These are phyloP conservation scores for Microtus richardsoni DNA, from an alignment of 2,113 vertebrate genomes.

Conservation along the genomic window DNA sequence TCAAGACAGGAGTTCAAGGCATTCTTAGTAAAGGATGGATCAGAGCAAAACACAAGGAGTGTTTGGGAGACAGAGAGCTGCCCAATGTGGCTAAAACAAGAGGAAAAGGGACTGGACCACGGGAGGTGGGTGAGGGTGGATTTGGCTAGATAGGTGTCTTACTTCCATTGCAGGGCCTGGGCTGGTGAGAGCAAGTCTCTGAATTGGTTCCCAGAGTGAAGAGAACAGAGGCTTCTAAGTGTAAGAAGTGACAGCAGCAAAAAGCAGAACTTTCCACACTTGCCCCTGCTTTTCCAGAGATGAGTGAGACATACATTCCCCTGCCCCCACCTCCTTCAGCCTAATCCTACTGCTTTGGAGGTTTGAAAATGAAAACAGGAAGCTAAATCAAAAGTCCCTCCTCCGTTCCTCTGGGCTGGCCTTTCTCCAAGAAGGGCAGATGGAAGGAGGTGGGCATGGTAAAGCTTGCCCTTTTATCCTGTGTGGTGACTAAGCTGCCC, in stretches of 20 bases:
- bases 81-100: neutral
- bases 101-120: rapidly evolving
- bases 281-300: neutral
- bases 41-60: no score
- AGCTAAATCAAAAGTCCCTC: neutral
- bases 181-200: neutral
- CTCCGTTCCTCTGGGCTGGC: neutral
- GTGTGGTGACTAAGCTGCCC: neutral
- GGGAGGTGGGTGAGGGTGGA: rapidly evolving
- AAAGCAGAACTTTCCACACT: neutral
- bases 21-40: neutral
- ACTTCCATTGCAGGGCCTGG: neutral
- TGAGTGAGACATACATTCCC: neutral
- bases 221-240: no score
- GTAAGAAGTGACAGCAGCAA: neutral
- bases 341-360: neutral
- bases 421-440: constrained; percentile 35
- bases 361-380: neutral
- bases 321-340: neutral
- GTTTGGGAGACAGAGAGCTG: neutral
- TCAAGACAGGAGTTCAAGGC: neutral
- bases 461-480: neutral
- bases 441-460: constrained; percentile 13
- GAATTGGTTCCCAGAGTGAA: no score
- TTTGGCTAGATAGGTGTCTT: neutral